Percentiles rank a stretch among this genome's conserved stretches.
These are phyloP conservation scores for Melanerpes formicivorus DNA, from an alignment of 2,113 vertebrate genomes.

Conservation along the genomic window DNA sequence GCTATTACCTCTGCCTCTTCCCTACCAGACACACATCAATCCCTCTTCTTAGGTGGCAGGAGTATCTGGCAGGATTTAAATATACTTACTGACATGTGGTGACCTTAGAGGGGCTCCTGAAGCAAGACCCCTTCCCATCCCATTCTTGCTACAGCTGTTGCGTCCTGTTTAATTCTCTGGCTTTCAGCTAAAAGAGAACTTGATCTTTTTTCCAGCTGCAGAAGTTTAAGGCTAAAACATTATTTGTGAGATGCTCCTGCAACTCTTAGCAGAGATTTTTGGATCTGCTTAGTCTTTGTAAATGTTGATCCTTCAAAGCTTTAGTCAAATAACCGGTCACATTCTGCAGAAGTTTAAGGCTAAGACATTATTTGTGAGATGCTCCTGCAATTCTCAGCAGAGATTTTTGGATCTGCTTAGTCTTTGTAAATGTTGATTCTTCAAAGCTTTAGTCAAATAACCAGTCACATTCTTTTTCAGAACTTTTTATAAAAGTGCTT, in stretches of 20 bases:
- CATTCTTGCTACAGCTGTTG: background rate
- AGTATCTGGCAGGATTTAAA: conserved; percentile 22
- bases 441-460: background rate
- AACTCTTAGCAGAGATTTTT: background rate
- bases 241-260: background rate
- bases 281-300: background rate
- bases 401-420: background rate
- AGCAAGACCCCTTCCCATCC: conserved; percentile 1
- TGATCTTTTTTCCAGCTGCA: conserved; percentile 36
- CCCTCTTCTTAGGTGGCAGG: background rate
- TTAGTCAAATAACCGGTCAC: background rate
- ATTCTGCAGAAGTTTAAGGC: background rate
- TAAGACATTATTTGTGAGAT: background rate
- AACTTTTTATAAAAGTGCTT: background rate
- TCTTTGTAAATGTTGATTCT: background rate
- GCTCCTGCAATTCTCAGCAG: background rate
- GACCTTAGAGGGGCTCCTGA: background rate
- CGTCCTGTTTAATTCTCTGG: conserved; percentile 5
- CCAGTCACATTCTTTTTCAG: background rate
- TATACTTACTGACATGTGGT: background rate
- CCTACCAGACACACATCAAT: background rate
- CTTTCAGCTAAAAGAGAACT: conserved; percentile 9
- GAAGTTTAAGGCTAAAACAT: background rate
- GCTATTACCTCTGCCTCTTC: background rate
- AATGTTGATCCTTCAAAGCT: background rate